These are phyloP conservation scores for Hydropotes inermis DNA, from an alignment of 2,113 vertebrate species.

Conservation along the genomic window DNA sequence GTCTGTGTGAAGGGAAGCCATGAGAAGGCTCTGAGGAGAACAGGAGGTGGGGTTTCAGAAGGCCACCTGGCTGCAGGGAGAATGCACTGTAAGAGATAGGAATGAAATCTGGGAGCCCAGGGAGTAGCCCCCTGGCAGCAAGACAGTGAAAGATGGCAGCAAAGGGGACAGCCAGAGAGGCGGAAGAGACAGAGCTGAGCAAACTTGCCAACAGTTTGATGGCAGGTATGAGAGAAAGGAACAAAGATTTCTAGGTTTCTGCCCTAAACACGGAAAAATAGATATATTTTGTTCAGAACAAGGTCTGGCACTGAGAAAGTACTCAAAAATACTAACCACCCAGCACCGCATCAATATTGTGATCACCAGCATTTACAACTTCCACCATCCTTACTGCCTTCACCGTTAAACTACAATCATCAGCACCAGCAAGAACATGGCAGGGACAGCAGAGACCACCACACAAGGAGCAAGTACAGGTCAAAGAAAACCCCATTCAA, in stretches of 20 bases:
- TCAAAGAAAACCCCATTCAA: neutral
- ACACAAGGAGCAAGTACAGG: neutral
- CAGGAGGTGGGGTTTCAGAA: neutral
- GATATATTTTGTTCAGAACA: neutral
- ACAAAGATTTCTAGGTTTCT: neutral
- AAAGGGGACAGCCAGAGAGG: neutral
- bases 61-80: neutral
- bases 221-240: neutral
- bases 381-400: neutral
- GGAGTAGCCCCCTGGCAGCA: neutral
- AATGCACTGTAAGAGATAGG: neutral
- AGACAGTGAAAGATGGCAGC: neutral
- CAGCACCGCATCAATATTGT: neutral
- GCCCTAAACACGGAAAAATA: neutral
- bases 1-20: neutral
- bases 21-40: neutral
- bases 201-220: neutral
- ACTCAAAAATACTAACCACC: neutral
- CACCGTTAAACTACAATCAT: neutral
- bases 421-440: neutral
- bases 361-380: neutral
- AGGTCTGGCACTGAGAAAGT: neutral
- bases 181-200: neutral
- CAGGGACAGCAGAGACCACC: neutral
- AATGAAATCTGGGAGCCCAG: neutral